Evolutionary conservation across 2,797 vertebrate genomes (phyloP).

Genomic region (Bradypodion pumilum): DNA sequence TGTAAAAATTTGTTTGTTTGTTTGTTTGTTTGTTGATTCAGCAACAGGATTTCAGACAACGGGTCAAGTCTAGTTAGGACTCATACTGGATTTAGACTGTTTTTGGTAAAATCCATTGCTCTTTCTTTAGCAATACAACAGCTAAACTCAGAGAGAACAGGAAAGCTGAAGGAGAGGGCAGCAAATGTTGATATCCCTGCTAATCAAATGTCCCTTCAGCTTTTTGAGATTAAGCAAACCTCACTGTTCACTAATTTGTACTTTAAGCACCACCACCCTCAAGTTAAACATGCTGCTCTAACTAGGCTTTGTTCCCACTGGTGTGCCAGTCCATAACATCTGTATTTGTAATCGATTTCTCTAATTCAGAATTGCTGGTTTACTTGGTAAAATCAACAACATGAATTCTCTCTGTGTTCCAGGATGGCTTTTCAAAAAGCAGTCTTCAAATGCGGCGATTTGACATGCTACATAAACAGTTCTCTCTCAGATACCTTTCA

Average conservation of each 20-base stretch:
- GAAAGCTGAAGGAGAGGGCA: neutral
- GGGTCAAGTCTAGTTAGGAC: no score
- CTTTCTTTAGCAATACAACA: neutral
- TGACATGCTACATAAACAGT: conserved; percentile 11
- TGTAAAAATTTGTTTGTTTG: no score
- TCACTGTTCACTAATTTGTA: no score
- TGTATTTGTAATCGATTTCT: neutral
- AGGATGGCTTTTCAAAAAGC: conserved; percentile 1
- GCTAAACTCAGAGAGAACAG: neutral
- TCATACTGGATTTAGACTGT: no score
- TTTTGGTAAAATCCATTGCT: no score
- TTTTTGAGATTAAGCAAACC: no score
- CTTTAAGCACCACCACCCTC: neutral
- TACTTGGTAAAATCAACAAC: neutral
- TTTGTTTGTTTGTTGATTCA: no score
- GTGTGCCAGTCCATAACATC: neutral
- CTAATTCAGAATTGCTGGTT: neutral
- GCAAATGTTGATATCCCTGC: neutral
- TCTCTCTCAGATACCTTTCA: conserved; percentile 16
- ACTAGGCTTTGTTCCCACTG: neutral
- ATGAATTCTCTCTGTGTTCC: neutral
- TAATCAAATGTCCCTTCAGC: neutral
- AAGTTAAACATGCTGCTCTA: neutral
- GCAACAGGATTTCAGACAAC: no score
- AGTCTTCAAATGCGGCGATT: conserved; percentile 5